Evolutionary conservation across 2,888 invertebrate species (phyloP), one percentile per base, ranked within the genome.

Genomic region (Rhamnusium bicolor): DNA sequence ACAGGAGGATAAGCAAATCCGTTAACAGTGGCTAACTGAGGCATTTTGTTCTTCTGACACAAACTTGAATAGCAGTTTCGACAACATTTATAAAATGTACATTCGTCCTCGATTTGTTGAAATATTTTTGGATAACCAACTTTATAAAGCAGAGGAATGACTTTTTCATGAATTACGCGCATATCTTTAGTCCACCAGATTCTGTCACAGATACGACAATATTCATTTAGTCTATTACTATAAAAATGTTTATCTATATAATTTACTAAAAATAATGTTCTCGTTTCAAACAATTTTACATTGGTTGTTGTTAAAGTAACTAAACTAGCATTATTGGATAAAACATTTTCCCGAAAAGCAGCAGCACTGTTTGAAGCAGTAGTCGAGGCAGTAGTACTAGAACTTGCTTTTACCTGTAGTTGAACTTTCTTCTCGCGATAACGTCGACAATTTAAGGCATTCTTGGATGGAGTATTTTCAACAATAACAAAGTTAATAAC

Each of bases 151-250:
- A 51, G 51, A 51, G 51, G 51, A 51, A 51, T 18, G 14, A 51
- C 18, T n/a, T 51, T 51, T 51, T 51, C 18, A 18, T 51, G 16
- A 16, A 51, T 18, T 51, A 18, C 2, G 51, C 51, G 18, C n/a
- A n/a, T n/a, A n/a, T 8, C 12, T 51, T 14, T 51, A 40, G 24
- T 24, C 58, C 63, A 70, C 62, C 70, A 70, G 19, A 70, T 62
- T 63, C 70, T 62, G 46, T 70, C 63, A 53, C 62, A 70, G 51
- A 70, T 62, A 53, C 70, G 70, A 63, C 70, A 70, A 63, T 70
- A 70, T 70, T 70, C 54, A 51, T 70, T 53, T 29, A 53, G 19
- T 19, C 10, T 69, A 49, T 69, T 49, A 32, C 14, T 62, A 69
- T 49, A 69, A 69, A 69, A 69, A 5, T 62, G 19, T n/a, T 12